A percentile compares a stretch with the other conserved stretches of the same genome.
phyloP scores from a whole-genome alignment of 2,113 vertebrate genomes.

The Coracopsis vasa region DNA sequence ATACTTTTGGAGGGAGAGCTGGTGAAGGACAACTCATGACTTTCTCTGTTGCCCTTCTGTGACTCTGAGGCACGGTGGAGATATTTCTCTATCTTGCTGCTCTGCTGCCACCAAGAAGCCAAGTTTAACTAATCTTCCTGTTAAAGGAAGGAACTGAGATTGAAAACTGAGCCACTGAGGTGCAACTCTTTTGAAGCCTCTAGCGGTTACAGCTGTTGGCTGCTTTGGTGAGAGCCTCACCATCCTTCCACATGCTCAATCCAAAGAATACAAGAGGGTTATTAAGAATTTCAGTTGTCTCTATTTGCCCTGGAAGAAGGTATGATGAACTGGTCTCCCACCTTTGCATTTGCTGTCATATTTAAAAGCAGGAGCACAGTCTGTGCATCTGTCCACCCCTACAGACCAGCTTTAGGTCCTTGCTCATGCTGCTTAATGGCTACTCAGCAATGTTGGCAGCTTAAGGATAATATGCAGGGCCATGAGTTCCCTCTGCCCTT shows the following conservation, averaged over 20 bases:
- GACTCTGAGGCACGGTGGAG: background rate
- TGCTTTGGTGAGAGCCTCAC: background rate
- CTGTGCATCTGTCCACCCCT: background rate
- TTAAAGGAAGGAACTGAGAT: background rate
- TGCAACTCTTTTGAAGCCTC: background rate
- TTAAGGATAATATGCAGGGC: background rate
- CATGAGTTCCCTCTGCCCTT: background rate
- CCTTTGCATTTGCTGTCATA: background rate
- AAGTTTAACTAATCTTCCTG: background rate
- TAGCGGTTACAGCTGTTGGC: background rate
- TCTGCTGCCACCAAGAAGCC: background rate
- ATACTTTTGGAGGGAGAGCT: background rate
- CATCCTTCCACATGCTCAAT: background rate
- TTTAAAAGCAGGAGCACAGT: background rate
- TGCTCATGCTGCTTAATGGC: background rate
- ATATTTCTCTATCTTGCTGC: background rate
- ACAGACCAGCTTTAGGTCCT: background rate
- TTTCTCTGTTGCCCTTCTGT: background rate
- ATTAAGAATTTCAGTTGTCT: background rate
- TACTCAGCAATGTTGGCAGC: background rate
- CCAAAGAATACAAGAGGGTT: background rate
- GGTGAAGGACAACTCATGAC: background rate
- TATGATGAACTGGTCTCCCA: background rate
- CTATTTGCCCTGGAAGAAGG: background rate
- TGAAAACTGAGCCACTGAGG: background rate